Evolutionary conservation across 2,797 vertebrate genomes (phyloP).

Genomic region (Crenichthys baileyi): DNA sequence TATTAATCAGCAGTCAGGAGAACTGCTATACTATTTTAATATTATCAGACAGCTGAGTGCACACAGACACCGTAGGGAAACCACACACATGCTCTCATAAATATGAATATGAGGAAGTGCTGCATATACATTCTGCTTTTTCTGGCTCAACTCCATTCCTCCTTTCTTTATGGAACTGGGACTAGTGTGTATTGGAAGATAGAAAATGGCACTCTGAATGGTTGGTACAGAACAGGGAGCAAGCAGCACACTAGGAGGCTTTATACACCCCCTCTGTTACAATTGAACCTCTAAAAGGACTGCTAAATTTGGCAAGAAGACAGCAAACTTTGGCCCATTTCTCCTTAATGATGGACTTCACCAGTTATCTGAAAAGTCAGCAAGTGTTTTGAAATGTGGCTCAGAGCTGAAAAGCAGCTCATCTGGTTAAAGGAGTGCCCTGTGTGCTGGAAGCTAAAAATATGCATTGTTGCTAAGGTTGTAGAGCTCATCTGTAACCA

Average conservation of each 20-base stretch:
- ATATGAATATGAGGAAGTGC: slow-evolving; percentile 29
- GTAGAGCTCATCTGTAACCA: neutral
- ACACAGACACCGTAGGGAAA: slow-evolving; percentile 1
- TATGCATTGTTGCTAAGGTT: neutral
- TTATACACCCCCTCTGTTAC: slow-evolving; percentile 31
- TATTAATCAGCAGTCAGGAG: slow-evolving; percentile 55
- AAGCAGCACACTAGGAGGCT: slow-evolving; percentile 22
- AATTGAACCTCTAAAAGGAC: slow-evolving; percentile 23
- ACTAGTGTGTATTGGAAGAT: slow-evolving; percentile 45
- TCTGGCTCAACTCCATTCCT: slow-evolving; percentile 19
- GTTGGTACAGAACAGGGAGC: slow-evolving; percentile 28
- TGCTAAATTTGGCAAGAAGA: slow-evolving; percentile 44
- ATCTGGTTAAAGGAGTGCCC: neutral
- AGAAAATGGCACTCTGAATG: slow-evolving; percentile 52
- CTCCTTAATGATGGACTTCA: slow-evolving; percentile 1
- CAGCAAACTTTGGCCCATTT: slow-evolving; percentile 6
- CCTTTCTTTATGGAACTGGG: slow-evolving; percentile 48
- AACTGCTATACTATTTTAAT: slow-evolving; percentile 31
- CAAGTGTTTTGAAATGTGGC: slow-evolving; percentile 15
- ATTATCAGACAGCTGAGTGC: slow-evolving; percentile 32
- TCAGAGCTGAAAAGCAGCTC: neutral
- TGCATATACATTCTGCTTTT: slow-evolving; percentile 16
- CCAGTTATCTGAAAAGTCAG: slow-evolving; percentile 40
- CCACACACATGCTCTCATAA: slow-evolving; percentile 18
- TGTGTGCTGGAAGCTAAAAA: neutral